A percentile compares a stretch with the other conserved stretches of the same genome.
These are phyloP conservation scores for Ennomos erosarius DNA, from an alignment of 2,888 invertebrate genomes.

Conservation along the genomic window DNA sequence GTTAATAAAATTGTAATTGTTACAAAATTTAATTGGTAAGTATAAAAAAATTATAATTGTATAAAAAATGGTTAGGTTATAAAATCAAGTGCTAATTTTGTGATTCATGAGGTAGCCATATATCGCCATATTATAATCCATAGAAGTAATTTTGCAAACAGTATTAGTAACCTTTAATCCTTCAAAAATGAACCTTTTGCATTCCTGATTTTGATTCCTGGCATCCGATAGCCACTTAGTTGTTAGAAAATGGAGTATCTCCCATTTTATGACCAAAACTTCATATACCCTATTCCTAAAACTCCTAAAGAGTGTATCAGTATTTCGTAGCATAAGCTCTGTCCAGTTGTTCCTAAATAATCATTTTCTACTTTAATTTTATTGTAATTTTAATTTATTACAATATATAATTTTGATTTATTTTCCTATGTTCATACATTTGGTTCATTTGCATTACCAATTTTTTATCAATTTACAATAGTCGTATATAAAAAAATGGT, in stretches of 20 bases:
- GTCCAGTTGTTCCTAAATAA: conserved; percentile 73
- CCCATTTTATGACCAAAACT: conserved; percentile 59
- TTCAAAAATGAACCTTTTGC: conserved; percentile 62
- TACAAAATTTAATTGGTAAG: conserved; percentile 63
- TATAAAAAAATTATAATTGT: conserved; percentile 60
- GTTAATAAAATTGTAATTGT: conserved; percentile 71
- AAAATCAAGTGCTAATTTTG: conserved; percentile 73
- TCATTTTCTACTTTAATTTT: conserved; percentile 32
- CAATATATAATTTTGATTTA: conserved; percentile 26
- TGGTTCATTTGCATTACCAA: neutral
- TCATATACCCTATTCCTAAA: conserved; percentile 64
- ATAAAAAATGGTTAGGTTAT: conserved; percentile 65
- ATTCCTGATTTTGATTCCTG: conserved; percentile 70
- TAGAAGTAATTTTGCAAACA: conserved; percentile 52
- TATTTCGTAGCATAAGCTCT: conserved; percentile 77
- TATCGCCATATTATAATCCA: conserved; percentile 79
- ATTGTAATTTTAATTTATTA: conserved; percentile 37
- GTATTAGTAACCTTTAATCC: conserved; percentile 61
- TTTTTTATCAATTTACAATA: neutral
- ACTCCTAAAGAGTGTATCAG: conserved; percentile 63
- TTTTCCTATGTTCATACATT: conserved; percentile 2
- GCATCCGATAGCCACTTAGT: conserved; percentile 62
- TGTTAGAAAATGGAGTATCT: conserved; percentile 49
- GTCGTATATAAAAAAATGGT: no score
- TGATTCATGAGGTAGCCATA: conserved; percentile 84